phyloP scores from a whole-genome alignment of 2,113 vertebrate species.

The Herpailurus yagouaroundi region DNA sequence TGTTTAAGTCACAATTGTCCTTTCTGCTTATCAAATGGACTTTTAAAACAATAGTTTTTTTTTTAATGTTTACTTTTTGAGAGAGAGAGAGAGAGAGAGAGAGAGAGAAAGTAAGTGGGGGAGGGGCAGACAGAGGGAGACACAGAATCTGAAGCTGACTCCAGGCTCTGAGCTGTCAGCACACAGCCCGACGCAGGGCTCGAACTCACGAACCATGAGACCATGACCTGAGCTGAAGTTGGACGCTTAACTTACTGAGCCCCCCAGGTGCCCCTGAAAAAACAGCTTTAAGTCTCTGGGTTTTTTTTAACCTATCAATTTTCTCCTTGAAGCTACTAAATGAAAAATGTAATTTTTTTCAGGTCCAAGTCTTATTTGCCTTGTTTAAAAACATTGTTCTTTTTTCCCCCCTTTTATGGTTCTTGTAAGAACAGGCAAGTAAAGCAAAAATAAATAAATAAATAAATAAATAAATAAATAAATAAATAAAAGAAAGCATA shows the following conservation, averaged over 20 bases:
- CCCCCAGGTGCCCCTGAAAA: background rate
- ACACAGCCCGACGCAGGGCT: background rate
- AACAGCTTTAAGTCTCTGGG: background rate
- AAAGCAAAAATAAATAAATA: background rate
- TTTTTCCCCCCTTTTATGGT: background rate
- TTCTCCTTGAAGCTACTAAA: conserved; percentile 36
- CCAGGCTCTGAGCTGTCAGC: too few relatives aligned
- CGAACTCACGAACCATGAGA: background rate
- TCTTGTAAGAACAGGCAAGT: conserved; percentile 2
- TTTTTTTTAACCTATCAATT: background rate
- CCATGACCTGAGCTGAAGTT: background rate
- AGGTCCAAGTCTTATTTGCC: background rate
- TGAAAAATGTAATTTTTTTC: conserved; percentile 11
- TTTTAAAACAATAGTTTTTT: background rate
- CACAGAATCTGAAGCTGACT: background rate
- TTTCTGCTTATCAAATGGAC: background rate
- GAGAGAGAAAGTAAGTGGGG: fast-evolving
- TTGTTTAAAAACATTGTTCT: background rate
- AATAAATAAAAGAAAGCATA: background rate
- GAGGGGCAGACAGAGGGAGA: background rate
- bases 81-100: background rate
- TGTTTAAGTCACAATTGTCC: background rate
- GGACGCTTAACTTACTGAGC: background rate
- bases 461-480: too few relatives aligned
- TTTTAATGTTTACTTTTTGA: background rate